Evolutionary conservation across 2,888 invertebrate genomes (phyloP).

Genomic region (Empis stercorea): DNA sequence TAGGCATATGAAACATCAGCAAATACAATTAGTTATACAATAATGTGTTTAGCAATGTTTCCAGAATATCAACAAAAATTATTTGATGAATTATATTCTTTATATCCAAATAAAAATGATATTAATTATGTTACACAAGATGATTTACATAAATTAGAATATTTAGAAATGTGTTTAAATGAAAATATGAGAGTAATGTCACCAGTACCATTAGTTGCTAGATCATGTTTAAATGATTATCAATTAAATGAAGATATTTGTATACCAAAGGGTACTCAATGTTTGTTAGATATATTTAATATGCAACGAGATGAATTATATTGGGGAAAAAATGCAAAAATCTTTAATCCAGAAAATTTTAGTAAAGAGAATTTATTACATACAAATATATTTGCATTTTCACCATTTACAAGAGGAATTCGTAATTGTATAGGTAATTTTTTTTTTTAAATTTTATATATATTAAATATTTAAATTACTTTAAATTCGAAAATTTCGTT

Average conservation of each 20-base stretch:
- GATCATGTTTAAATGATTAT: slow-evolving; percentile 18
- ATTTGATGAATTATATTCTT: slow-evolving; percentile 23
- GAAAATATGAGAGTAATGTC: neutral
- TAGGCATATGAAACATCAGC: neutral
- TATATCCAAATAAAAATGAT: slow-evolving; percentile 18
- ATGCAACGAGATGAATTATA: slow-evolving; percentile 28
- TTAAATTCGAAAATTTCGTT: too few species aligned
- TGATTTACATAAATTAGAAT: neutral
- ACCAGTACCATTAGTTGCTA: neutral
- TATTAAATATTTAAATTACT: too few species aligned
- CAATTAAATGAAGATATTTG: slow-evolving; percentile 13
- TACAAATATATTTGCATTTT: slow-evolving; percentile 24
- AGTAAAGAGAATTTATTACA: neutral
- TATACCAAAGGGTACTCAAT: slow-evolving; percentile 28
- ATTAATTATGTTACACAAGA: neutral
- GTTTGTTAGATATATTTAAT: slow-evolving; percentile 28
- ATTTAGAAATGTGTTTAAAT: neutral
- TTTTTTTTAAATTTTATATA: too few species aligned
- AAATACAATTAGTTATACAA: slow-evolving; percentile 6
- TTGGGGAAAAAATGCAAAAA: slow-evolving; percentile 28
- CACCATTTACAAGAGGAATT: slow-evolving; percentile 31
- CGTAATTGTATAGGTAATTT: slow-evolving; percentile 31
- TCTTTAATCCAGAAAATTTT: slow-evolving; percentile 30
- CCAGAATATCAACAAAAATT: slow-evolving; percentile 23
- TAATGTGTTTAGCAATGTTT: slow-evolving; percentile 28